These are phyloP conservation scores for Vireo altiloquus DNA, from an alignment of 2,113 vertebrate species.

Conservation along the genomic window DNA sequence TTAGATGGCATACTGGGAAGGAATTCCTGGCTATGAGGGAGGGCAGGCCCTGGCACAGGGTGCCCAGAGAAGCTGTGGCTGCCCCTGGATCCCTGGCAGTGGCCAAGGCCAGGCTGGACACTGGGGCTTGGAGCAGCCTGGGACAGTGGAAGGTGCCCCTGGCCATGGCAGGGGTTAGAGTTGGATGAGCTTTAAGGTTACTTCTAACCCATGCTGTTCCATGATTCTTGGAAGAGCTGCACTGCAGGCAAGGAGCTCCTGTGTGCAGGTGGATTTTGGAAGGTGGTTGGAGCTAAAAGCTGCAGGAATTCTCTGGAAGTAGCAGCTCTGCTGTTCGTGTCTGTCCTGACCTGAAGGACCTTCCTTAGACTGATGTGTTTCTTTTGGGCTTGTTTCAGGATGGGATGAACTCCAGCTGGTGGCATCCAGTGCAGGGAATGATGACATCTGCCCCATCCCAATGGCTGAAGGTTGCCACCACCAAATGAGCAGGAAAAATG, in stretches of 20 bases:
- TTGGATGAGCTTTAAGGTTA: not conserved
- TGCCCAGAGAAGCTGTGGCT: no score
- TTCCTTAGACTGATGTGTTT: not conserved
- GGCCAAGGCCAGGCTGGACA: no score
- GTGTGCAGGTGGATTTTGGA: not conserved
- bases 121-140: no score
- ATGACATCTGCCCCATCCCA: not conserved
- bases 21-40: no score
- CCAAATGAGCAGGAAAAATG: not conserved
- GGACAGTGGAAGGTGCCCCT: no score
- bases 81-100: no score
- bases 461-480: not conserved
- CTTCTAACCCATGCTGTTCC: not conserved
- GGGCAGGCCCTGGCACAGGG: no score
- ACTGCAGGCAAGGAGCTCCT: not conserved
- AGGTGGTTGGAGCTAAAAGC: not conserved
- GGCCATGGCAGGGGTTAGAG: fast-evolving
- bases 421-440: not conserved
- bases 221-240: not conserved
- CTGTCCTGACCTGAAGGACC: not conserved
- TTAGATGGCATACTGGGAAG: no score
- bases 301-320: not conserved
- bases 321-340: not conserved
- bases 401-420: not conserved
- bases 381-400: not conserved